A percentile compares a stretch with the other conserved stretches of the same genome.
These are phyloP conservation scores for Troides aeacus DNA, from an alignment of 2,888 invertebrate species.

Conservation along the genomic window DNA sequence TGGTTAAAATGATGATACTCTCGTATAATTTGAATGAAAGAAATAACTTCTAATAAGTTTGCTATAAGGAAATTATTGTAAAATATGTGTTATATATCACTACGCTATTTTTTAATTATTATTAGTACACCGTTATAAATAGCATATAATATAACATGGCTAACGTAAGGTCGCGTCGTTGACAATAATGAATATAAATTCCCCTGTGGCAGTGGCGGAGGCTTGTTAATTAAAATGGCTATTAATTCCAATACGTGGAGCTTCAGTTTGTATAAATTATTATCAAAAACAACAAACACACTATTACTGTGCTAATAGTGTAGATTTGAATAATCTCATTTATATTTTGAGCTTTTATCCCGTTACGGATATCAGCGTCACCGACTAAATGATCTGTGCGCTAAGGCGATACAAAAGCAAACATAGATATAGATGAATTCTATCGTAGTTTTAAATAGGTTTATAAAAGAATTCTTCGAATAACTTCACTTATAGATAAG, in stretches of 20 bases:
- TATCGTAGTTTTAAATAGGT: neutral
- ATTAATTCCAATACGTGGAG: slow-evolving; percentile 10
- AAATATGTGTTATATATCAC: too few species aligned
- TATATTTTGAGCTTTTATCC: too few species aligned
- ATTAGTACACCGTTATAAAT: slow-evolving; percentile 1
- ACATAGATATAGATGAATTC: neutral
- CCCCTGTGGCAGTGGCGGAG: slow-evolving; percentile 1
- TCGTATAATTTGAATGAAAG: too few species aligned
- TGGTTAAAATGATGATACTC: too few species aligned
- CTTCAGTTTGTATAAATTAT: slow-evolving; percentile 7
- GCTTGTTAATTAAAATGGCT: slow-evolving; percentile 8
- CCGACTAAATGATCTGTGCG: too few species aligned
- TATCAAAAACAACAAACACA: slow-evolving; percentile 1
- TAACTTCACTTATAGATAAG: slow-evolving; percentile 3
- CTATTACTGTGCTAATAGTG: neutral
- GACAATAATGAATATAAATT: slow-evolving; percentile 12
- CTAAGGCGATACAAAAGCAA: too few species aligned
- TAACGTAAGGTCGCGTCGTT: neutral
- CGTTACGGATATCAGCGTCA: too few species aligned
- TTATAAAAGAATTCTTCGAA: slow-evolving; percentile 2
- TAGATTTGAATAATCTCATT: too few species aligned
- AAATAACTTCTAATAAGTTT: too few species aligned
- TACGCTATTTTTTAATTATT: too few species aligned
- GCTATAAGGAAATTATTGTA: too few species aligned
- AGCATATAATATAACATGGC: neutral